A percentile compares a stretch with the other conserved stretches of the same genome.
These are phyloP conservation scores for Penaeus indicus DNA, from an alignment of 1,140 invertebrate species.

Conservation along the genomic window DNA sequence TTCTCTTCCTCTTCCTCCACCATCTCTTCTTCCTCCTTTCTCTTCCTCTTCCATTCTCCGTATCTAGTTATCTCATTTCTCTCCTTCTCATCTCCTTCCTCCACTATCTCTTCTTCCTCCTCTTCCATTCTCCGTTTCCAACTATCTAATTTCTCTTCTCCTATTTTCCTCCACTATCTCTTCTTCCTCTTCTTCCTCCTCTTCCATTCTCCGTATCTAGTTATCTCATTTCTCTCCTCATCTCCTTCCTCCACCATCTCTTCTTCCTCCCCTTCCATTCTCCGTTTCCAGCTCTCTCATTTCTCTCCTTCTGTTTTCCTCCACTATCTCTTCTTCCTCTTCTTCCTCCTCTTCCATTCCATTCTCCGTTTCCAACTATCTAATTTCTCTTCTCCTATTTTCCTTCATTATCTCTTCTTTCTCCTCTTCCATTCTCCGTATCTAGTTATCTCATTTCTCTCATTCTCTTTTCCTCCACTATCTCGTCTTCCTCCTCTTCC, in stretches of 20 bases:
- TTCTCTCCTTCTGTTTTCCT: not conserved
- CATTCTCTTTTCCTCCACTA: too few relatives aligned
- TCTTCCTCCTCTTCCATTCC: not conserved
- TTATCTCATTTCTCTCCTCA: not conserved
- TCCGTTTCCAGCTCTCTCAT: not conserved
- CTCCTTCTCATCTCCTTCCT: not conserved
- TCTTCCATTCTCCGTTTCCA: not conserved
- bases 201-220: not conserved
- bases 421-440: too few relatives aligned
- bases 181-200: not conserved
- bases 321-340: not conserved
- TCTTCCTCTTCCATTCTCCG: not conserved
- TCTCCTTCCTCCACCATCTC: not conserved
- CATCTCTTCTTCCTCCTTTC: not conserved
- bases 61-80: not conserved
- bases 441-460: too few relatives aligned
- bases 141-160: too few relatives aligned
- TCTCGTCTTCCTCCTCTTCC: too few relatives aligned
- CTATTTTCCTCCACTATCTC: not conserved
- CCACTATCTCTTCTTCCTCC: not conserved
- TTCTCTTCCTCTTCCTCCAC: not conserved
- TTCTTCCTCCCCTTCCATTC: not conserved
- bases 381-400: too few relatives aligned
- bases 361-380: not conserved
- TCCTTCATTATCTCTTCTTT: too few relatives aligned